Evolutionary conservation across 2,888 invertebrate genomes (phyloP).

Genomic region (Zygogramma bicolorata): DNA sequence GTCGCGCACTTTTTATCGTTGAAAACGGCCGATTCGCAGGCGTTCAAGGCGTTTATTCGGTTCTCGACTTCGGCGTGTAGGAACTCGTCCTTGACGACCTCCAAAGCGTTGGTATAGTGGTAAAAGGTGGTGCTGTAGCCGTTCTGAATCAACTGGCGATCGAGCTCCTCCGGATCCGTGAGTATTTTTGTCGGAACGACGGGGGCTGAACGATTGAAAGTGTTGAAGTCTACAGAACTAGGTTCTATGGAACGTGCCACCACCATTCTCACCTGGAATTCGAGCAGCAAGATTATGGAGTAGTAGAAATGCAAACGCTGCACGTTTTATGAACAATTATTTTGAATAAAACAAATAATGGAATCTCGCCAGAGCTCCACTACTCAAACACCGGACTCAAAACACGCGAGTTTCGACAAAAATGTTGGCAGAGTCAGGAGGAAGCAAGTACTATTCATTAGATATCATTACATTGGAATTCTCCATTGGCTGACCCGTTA

Average conservation of each 20-base stretch:
- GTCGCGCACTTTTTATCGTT: conserved; percentile 27
- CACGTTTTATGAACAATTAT: not conserved
- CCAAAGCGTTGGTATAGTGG: conserved; percentile 45
- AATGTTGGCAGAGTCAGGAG: no score
- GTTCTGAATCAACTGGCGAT: conserved; percentile 84
- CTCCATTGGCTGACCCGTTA: no score
- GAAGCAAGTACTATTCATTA: no score
- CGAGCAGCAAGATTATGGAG: not conserved
- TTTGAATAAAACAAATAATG: no score
- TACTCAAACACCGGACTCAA: no score
- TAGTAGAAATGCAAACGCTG: not conserved
- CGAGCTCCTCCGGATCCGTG: conserved; percentile 90
- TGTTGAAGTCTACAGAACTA: conserved; percentile 79
- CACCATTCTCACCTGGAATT: conserved; percentile 80
- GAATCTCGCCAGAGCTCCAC: no score
- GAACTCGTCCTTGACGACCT: conserved; percentile 33
- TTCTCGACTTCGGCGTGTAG: conserved; percentile 34
- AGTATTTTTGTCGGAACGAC: conserved; percentile 93
- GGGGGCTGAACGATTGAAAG: conserved; percentile 81
- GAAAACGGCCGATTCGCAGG: conserved; percentile 16
- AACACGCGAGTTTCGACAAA: no score
- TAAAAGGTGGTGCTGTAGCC: conserved; percentile 70
- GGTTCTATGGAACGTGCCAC: conserved; percentile 94
- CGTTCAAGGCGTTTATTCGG: conserved; percentile 16
- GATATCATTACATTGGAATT: no score